Conservation (phyloP, 2,888 invertebrate species). For the Tridacna crocea region DNA sequence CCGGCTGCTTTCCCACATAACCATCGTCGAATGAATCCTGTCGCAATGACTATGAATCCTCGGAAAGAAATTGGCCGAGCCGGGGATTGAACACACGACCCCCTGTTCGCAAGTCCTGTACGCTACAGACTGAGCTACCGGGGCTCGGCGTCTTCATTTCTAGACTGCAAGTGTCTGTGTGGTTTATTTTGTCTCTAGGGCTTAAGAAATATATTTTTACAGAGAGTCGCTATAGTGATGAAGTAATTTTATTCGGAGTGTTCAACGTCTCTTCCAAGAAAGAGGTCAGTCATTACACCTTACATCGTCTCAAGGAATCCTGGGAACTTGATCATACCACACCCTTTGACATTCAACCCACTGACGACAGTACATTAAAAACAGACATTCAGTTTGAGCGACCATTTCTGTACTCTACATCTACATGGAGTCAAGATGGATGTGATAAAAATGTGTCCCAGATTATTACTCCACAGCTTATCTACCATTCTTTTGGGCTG, state of each 20-base stretch:
- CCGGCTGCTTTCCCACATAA: no score
- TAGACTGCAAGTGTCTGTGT: no score
- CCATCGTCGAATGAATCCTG: no score
- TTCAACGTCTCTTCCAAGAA: slow-evolving; percentile 54
- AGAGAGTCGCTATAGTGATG: slow-evolving; percentile 65
- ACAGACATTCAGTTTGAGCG: slow-evolving; percentile 77
- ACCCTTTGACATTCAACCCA: slow-evolving; percentile 44
- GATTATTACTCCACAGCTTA: slow-evolving; percentile 73
- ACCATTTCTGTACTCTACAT: slow-evolving; percentile 79
- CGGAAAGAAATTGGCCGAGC: no score
- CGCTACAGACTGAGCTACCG: no score
- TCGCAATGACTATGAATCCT: no score
- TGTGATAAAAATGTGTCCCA: slow-evolving; percentile 74
- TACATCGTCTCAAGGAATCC: slow-evolving; percentile 71
- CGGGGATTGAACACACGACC: no score
- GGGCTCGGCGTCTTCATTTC: no score
- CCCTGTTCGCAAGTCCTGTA: no score
- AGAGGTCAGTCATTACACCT: slow-evolving; percentile 57
- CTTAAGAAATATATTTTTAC: background rate
- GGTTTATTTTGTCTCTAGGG: no score
- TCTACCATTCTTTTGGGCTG: slow-evolving; percentile 66
- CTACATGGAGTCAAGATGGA: slow-evolving; percentile 70
- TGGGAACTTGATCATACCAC: slow-evolving; percentile 62
- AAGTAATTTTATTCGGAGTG: slow-evolving; percentile 78
- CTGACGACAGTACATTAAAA: slow-evolving; percentile 47